Conservation (phyloP, 2,797 vertebrate species). For the Florisuga fusca region DNA sequence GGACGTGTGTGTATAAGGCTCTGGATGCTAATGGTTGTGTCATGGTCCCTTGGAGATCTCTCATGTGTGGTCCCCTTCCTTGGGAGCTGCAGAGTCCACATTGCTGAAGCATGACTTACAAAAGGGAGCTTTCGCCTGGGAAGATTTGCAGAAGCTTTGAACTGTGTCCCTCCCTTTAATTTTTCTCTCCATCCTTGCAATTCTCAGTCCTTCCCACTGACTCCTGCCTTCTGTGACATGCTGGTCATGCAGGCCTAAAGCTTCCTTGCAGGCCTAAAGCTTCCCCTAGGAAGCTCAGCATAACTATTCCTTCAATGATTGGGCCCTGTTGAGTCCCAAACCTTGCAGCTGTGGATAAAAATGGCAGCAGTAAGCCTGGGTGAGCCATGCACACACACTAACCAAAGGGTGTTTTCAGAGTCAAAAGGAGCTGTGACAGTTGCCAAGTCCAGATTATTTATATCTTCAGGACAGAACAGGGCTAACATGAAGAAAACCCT, state of each 20-base stretch:
- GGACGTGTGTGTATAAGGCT: background rate
- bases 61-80: background rate
- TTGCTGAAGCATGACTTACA: background rate
- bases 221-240: background rate
- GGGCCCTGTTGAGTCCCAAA: background rate
- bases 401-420: background rate
- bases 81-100: background rate
- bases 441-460: constrained; percentile 12
- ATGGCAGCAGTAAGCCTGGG: background rate
- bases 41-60: background rate
- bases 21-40: background rate
- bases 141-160: background rate
- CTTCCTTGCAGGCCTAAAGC: background rate
- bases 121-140: background rate
- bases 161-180: background rate
- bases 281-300: background rate
- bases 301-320: background rate
- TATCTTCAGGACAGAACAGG: background rate
- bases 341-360: background rate
- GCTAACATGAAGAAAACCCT: constrained; percentile 13
- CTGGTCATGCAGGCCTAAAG: background rate
- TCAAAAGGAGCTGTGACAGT: background rate
- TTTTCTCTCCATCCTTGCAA: background rate
- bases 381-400: background rate
- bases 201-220: background rate